Evolutionary conservation across 2,113 vertebrate genomes (phyloP).

Genomic region (Pipa parva): DNA sequence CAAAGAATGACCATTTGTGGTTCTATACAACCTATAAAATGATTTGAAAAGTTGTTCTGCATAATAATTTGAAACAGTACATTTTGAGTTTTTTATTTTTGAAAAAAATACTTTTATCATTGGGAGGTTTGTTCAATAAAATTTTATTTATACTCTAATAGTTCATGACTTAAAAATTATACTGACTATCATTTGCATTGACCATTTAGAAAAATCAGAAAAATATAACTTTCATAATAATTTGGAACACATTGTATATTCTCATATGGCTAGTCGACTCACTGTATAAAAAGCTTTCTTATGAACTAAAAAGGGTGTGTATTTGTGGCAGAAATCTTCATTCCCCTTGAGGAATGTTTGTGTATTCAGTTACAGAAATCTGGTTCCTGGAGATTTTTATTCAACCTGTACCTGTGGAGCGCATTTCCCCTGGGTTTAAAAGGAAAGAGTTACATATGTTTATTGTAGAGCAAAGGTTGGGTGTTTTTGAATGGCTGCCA

Average conservation of each 20-base stretch:
- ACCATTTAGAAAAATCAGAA: no score
- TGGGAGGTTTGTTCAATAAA: no score
- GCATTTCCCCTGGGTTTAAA: slow-evolving; percentile 26
- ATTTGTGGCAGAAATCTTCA: slow-evolving; percentile 1
- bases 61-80: no score
- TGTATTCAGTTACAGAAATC: slow-evolving; percentile 18
- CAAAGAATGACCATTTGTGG: no score
- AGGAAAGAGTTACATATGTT: slow-evolving; percentile 19
- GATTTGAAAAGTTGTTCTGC: no score
- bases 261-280: neutral
- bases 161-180: no score
- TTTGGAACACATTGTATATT: neutral
- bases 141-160: no score
- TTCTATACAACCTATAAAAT: no score
- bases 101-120: no score
- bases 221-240: no score
- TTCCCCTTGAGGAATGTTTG: slow-evolving; percentile 1
- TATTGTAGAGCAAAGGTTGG: neutral
- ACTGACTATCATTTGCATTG: no score
- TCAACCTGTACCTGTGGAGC: slow-evolving; percentile 6
- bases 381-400: slow-evolving; percentile 2
- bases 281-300: slow-evolving; percentile 3
- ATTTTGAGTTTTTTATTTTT: no score
- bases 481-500: slow-evolving; percentile 13
- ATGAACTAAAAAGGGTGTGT: neutral